phyloP scores from a whole-genome alignment of 2,113 vertebrate genomes.

The Brevimyrus niger region DNA sequence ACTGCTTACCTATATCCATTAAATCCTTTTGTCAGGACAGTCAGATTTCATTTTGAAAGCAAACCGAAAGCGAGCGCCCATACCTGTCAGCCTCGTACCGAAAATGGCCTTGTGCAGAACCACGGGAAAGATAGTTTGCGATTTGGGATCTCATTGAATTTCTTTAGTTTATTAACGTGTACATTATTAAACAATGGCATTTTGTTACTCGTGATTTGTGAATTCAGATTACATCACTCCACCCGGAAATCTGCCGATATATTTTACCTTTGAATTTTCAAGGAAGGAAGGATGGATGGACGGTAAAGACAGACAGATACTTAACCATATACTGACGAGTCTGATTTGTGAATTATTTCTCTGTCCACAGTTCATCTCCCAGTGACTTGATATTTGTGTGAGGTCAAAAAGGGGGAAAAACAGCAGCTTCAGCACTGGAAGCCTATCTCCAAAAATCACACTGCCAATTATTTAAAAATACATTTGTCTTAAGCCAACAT shows the following conservation, averaged over 20 bases:
- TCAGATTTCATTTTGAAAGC: background rate
- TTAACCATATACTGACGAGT: too few relatives aligned
- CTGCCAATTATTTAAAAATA: too few relatives aligned
- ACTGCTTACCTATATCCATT: background rate
- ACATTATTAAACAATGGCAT: background rate
- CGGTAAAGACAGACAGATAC: too few relatives aligned
- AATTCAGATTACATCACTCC: background rate
- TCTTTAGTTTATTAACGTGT: background rate
- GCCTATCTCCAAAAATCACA: too few relatives aligned
- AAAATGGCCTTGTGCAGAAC: background rate
- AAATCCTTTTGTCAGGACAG: background rate
- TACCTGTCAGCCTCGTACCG: background rate
- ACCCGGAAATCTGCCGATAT: too few relatives aligned
- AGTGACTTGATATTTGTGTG: background rate
- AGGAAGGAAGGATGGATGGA: too few relatives aligned
- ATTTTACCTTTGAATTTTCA: too few relatives aligned
- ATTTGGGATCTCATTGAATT: background rate
- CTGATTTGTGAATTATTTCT: too few relatives aligned
- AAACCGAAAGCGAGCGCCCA: background rate
- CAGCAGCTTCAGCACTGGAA: too few relatives aligned
- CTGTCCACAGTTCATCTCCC: too few relatives aligned
- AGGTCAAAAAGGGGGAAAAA: background rate
- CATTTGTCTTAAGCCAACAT: too few relatives aligned
- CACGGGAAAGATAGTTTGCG: background rate
- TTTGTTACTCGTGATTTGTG: background rate